Evolutionary conservation across 2,113 vertebrate genomes (phyloP).

Genomic region (Dolichotis patagonum): DNA sequence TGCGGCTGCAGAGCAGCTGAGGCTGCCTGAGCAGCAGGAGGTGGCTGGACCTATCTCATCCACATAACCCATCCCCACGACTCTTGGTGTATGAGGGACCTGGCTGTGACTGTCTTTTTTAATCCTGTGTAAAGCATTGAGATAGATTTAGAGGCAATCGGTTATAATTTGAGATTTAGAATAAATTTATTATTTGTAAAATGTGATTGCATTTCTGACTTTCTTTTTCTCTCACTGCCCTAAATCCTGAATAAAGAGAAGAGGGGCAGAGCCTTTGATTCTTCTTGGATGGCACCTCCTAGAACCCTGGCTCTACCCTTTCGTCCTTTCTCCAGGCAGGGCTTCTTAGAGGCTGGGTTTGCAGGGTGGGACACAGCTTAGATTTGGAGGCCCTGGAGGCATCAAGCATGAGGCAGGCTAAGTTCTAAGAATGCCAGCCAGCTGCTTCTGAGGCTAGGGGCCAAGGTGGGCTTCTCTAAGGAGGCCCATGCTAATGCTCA

Average conservation of each 20-base stretch:
- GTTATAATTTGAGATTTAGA: constrained; percentile 74
- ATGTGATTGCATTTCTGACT: constrained; percentile 58
- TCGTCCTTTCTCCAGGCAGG: not conserved
- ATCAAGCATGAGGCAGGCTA: not conserved
- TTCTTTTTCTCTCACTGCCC: not conserved
- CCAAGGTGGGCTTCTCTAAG: not conserved
- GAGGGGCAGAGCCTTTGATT: not conserved
- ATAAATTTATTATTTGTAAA: constrained; percentile 84
- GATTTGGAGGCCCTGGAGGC: not conserved
- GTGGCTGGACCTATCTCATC: constrained; percentile 5
- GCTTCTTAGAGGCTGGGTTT: not conserved
- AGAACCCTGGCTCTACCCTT: not conserved
- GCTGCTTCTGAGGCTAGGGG: not conserved
- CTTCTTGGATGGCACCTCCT: not conserved
- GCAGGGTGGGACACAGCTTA: not conserved
- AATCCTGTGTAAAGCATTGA: constrained; percentile 74
- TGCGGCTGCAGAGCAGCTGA: not conserved
- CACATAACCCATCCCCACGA: not conserved
- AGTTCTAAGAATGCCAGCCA: not conserved
- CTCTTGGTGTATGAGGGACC: constrained; percentile 11
- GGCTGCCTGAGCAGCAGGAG: not conserved
- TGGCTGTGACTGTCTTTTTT: constrained; percentile 67
- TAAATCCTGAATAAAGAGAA: not conserved
- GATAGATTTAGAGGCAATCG: constrained; percentile 64
- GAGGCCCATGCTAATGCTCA: not conserved